Conservation (phyloP, 2,888 invertebrate genomes). For the Drosophila peninsularis region DNA sequence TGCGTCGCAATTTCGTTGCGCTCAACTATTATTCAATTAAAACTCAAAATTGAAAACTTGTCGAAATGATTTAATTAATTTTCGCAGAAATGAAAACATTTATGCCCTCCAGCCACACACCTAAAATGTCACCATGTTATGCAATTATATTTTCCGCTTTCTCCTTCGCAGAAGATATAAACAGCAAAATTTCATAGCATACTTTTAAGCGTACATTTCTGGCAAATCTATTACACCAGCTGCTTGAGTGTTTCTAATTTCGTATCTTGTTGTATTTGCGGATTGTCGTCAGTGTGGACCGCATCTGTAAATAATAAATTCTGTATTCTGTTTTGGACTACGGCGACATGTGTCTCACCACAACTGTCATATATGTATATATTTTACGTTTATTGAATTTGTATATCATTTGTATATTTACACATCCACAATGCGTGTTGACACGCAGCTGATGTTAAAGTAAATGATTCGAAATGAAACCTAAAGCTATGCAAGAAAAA, state of each 20-base stretch:
- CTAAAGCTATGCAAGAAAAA: too few relatives aligned
- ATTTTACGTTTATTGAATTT: too few relatives aligned
- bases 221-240: background rate
- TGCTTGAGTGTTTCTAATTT: background rate
- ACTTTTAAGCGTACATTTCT: conserved; percentile 23
- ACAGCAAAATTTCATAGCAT: conserved; percentile 28
- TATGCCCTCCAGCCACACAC: background rate
- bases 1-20: conserved; percentile 5
- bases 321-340: too few relatives aligned
- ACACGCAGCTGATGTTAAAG: too few relatives aligned
- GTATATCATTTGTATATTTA: too few relatives aligned
- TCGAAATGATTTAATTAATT: conserved; percentile 53
- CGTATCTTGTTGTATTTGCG: background rate
- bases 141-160: too few relatives aligned
- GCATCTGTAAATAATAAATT: too few relatives aligned
- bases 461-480: too few relatives aligned
- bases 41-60: conserved; percentile 45
- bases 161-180: too few relatives aligned
- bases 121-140: background rate
- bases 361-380: too few relatives aligned
- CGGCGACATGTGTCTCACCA: too few relatives aligned
- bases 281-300: background rate
- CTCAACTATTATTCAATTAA: conserved; percentile 29
- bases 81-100: background rate
- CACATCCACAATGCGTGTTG: too few relatives aligned